phyloP scores from a whole-genome alignment of 2,888 invertebrate genomes.

The Lottia scabra region DNA sequence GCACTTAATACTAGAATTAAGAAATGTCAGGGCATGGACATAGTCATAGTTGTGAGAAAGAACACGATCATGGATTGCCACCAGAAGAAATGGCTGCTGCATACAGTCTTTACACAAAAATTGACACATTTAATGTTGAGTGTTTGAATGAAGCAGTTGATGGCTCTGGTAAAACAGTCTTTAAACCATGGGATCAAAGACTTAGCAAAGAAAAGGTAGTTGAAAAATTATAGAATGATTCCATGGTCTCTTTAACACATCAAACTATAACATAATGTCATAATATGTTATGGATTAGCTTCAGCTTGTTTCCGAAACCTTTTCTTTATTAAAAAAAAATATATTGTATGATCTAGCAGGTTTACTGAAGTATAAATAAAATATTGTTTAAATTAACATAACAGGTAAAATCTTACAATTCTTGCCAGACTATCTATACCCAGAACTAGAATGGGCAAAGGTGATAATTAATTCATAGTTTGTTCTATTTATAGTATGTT shows the following conservation, averaged over 20 bases:
- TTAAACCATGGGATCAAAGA: constrained; percentile 92
- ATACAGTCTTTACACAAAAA: constrained; percentile 89
- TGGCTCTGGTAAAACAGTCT: constrained; percentile 88
- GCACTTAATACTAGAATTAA: too few species aligned
- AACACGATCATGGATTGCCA: constrained; percentile 43
- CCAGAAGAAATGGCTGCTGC: constrained; percentile 78
- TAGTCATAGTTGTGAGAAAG: constrained; percentile 44
- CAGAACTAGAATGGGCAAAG: too few species aligned
- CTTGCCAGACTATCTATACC: too few species aligned
- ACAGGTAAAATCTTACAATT: too few species aligned
- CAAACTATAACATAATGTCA: too few species aligned
- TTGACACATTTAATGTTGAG: constrained; percentile 86
- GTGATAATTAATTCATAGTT: not conserved
- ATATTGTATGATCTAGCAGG: too few species aligned
- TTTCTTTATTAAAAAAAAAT: too few species aligned
- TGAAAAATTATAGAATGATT: not conserved
- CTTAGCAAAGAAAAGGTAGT: constrained; percentile 81
- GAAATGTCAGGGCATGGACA: constrained; percentile 48
- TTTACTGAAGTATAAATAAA: too few species aligned
- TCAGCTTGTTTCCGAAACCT: too few species aligned
- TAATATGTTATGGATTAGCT: too few species aligned
- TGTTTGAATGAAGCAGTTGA: constrained; percentile 91
- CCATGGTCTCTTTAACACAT: too few species aligned
- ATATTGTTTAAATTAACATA: too few species aligned
- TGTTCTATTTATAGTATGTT: constrained; percentile 79